A percentile compares a stretch with the other conserved stretches of the same genome.
These are phyloP conservation scores for Merluccius polli DNA, from an alignment of 2,797 vertebrate species.

Conservation along the genomic window DNA sequence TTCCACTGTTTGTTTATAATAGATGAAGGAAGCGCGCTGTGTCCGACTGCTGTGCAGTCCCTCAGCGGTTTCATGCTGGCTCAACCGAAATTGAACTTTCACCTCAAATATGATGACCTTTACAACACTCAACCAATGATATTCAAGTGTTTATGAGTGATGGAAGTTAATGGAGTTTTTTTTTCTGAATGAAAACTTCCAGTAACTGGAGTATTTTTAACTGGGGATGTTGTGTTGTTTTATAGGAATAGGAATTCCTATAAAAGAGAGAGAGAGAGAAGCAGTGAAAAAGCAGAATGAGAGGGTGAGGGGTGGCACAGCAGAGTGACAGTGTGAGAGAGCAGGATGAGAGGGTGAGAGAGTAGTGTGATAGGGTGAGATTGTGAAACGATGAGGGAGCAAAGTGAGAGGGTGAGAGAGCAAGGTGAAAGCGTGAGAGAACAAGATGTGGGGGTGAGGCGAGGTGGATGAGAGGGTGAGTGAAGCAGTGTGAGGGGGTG, in stretches of 20 bases:
- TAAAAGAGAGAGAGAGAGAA: not conserved
- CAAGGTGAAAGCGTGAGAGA: no score
- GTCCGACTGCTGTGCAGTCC: not conserved
- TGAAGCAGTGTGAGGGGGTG: no score
- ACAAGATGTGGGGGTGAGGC: no score
- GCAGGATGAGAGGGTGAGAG: no score
- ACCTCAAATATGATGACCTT: not conserved
- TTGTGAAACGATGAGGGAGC: not conserved
- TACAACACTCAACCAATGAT: not conserved
- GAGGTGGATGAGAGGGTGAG: no score
- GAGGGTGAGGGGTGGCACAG: not conserved
- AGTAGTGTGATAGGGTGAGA: not conserved
- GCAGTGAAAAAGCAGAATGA: not conserved
- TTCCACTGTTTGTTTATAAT: slow-evolving; percentile 1
- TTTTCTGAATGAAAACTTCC: not conserved
- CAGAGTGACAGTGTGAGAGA: no score
- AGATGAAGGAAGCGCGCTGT: not conserved
- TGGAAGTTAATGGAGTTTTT: not conserved
- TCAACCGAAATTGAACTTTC: not conserved
- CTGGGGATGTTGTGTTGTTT: not conserved
- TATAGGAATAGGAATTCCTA: not conserved
- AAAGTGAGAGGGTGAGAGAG: not conserved
- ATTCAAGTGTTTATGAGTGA: not conserved
- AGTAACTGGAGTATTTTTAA: not conserved
- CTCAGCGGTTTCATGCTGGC: not conserved